Conservation (phyloP, 2,797 vertebrate genomes). For the Adelosebastes latens region DNA sequence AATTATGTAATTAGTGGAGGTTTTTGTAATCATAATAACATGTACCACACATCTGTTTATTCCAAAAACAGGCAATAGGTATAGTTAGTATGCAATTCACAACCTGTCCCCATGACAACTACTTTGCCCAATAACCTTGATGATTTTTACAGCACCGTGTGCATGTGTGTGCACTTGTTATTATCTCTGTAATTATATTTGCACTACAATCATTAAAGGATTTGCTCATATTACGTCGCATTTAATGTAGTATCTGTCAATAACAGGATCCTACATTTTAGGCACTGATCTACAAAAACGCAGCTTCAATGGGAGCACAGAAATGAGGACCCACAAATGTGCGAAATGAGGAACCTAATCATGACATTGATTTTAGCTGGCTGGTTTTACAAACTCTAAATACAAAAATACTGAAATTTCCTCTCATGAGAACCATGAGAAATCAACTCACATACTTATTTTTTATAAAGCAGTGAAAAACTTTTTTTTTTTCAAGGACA, state of each 20-base stretch:
- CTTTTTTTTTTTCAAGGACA: not conserved
- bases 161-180: constrained; percentile 2
- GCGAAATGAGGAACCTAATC: not conserved
- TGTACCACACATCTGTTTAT: constrained; percentile 33
- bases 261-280: constrained; percentile 12
- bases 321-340: not conserved
- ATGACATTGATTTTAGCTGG: not conserved
- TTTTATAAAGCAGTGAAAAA: not conserved
- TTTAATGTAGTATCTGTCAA: constrained; percentile 28
- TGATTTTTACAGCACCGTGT: constrained; percentile 2
- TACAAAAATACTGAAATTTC: not conserved
- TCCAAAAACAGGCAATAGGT: constrained; percentile 26
- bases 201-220: constrained; percentile 36
- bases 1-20: constrained; percentile 38
- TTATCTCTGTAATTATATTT: constrained; percentile 36
- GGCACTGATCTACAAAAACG: constrained; percentile 3
- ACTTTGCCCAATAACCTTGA: constrained; percentile 39
- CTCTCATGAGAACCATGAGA: not conserved
- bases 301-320: not conserved
- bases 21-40: constrained; percentile 36
- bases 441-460: not conserved
- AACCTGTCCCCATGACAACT: constrained; percentile 37
- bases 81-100: constrained; percentile 42
- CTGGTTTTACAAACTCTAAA: not conserved
- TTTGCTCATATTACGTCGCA: constrained; percentile 18